A percentile compares a stretch with the other conserved stretches of the same genome.
These are phyloP conservation scores for Stichodactyla helianthus DNA, from an alignment of 64 coral and sea anemone species.

Conservation along the genomic window DNA sequence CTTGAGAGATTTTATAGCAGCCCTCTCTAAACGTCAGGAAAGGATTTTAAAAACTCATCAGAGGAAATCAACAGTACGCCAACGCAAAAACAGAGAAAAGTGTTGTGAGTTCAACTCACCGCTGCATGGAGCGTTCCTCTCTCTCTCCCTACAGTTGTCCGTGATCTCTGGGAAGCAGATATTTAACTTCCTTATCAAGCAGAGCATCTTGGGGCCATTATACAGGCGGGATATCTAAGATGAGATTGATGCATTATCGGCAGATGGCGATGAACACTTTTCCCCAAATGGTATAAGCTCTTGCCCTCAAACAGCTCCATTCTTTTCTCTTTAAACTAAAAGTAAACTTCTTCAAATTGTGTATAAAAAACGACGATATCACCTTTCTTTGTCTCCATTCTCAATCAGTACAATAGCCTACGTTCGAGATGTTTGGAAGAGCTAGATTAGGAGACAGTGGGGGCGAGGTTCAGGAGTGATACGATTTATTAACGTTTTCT, in stretches of 20 bases:
- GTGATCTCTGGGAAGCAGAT: neutral
- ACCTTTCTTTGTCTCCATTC: too few relatives aligned
- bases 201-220: neutral
- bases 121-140: neutral
- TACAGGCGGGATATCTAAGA: neutral
- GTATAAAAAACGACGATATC: too few relatives aligned
- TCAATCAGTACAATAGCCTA: too few relatives aligned
- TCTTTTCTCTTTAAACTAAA: too few relatives aligned
- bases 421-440: too few relatives aligned
- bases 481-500: too few relatives aligned
- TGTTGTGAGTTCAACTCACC: neutral
- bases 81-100: neutral
- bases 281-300: too few relatives aligned
- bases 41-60: neutral
- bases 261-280: too few relatives aligned
- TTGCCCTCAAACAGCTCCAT: too few relatives aligned
- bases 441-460: too few relatives aligned
- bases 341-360: too few relatives aligned
- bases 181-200: neutral
- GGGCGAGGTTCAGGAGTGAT: too few relatives aligned
- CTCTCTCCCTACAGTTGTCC: neutral
- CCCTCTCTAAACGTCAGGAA: neutral
- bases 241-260: neutral
- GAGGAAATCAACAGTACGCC: neutral
- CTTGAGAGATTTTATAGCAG: neutral